Percentiles rank a stretch among this genome's conserved stretches.
Conservation (phyloP, 37 sponge, comb jelly and placozoan genomes). For the Beroe forskalii region DNA sequence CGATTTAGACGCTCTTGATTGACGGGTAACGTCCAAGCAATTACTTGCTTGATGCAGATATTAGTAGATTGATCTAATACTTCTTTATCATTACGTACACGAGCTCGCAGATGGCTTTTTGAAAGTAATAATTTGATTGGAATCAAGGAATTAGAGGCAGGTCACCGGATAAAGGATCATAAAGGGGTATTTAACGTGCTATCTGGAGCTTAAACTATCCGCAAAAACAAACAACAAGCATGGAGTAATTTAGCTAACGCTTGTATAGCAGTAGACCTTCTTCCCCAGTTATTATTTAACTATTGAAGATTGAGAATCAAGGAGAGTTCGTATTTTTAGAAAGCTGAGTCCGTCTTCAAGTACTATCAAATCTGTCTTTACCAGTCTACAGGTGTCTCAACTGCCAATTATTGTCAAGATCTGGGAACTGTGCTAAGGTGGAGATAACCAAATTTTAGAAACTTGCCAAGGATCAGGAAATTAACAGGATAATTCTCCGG, state of each 20-base stretch:
- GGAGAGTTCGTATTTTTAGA: too few species aligned
- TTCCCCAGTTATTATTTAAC: too few species aligned
- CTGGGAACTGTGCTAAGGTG: too few species aligned
- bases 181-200: not conserved
- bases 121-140: conserved; percentile 63
- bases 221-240: not conserved
- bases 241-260: not conserved
- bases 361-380: too few species aligned
- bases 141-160: conserved; percentile 36
- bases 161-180: not conserved
- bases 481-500: too few species aligned
- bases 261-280: too few species aligned
- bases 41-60: conserved; percentile 45
- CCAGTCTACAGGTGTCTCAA: too few species aligned
- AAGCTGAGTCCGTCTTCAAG: too few species aligned
- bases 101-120: conserved; percentile 14
- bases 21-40: conserved; percentile 26
- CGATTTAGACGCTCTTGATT: not conserved
- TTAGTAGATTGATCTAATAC: conserved; percentile 35
- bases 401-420: too few species aligned
- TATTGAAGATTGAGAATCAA: too few species aligned
- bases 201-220: not conserved
- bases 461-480: too few species aligned
- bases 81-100: conserved; percentile 1
- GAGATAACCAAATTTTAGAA: too few species aligned